Conservation (phyloP, 2,888 invertebrate species). For the Pinctada fucata region DNA sequence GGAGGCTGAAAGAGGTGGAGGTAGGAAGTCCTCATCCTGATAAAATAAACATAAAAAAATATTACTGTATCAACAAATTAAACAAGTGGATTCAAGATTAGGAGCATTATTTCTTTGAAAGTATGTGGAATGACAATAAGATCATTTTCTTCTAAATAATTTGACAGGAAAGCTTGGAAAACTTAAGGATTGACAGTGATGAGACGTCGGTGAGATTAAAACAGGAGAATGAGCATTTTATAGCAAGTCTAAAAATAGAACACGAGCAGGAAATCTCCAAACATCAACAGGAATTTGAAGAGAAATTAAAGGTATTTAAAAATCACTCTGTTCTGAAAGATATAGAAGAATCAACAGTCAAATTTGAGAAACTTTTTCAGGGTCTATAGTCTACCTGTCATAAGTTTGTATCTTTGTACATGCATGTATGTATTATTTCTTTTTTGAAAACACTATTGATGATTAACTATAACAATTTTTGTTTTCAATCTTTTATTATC, state of each 20-base stretch:
- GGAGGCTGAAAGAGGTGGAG: conserved; percentile 73
- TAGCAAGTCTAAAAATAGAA: conserved; percentile 49
- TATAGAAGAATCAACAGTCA: too few relatives aligned
- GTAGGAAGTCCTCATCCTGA: conserved; percentile 41
- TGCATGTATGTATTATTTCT: too few relatives aligned
- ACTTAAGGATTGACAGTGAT: conserved; percentile 46
- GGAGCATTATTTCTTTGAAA: conserved; percentile 58
- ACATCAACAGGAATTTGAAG: conserved; percentile 12
- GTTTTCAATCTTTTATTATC: conserved; percentile 7
- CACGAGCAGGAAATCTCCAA: conserved; percentile 45
- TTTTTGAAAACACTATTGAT: too few relatives aligned
- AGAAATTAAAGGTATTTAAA: conserved; percentile 6
- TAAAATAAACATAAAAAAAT: neutral
- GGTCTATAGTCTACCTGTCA: too few relatives aligned
- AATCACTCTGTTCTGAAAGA: conserved; percentile 9
- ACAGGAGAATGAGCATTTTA: conserved; percentile 43
- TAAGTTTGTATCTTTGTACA: too few relatives aligned
- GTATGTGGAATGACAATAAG: neutral
- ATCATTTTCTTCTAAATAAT: neutral
- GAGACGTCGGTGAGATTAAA: conserved; percentile 36
- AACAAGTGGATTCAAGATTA: conserved; percentile 59
- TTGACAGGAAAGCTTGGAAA: conserved; percentile 43
- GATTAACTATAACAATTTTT: neutral
- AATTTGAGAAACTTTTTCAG: neutral
- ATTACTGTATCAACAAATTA: neutral